These are phyloP conservation scores for Drosophila conformis DNA, from an alignment of 2,888 invertebrate genomes.

Conservation along the genomic window DNA sequence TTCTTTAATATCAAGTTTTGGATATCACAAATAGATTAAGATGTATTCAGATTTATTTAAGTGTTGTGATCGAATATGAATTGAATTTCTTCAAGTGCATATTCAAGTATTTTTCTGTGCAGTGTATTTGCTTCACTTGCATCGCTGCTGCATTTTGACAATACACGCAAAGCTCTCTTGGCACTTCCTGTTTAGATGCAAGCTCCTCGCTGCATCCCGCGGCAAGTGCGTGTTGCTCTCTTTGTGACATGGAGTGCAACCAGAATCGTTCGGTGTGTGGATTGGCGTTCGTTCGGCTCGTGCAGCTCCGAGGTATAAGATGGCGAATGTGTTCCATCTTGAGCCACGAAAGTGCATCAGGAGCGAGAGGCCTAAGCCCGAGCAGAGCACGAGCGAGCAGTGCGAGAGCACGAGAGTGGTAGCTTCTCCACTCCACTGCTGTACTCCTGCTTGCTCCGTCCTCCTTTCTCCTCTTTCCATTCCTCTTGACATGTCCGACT, in stretches of 20 bases:
- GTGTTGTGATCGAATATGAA: not conserved
- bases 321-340: conserved; percentile 44
- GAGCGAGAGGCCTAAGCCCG: conserved; percentile 16
- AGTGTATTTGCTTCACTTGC: conserved; percentile 49
- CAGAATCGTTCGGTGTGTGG: conserved; percentile 19
- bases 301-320: conserved; percentile 36
- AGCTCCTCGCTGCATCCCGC: not conserved
- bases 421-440: not conserved
- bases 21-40: not conserved
- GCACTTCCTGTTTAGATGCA: conserved; percentile 30
- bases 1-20: not conserved
- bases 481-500: not conserved
- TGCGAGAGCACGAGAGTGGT: conserved; percentile 18
- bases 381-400: conserved; percentile 9
- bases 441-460: not conserved
- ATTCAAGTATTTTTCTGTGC: not conserved
- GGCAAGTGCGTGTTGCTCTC: conserved; percentile 34
- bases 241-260: conserved; percentile 33
- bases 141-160: conserved; percentile 22
- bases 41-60: not conserved
- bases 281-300: conserved; percentile 38
- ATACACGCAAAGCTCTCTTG: conserved; percentile 20
- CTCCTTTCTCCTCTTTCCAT: not conserved
- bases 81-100: not conserved
- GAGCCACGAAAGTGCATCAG: conserved; percentile 60